phyloP scores from a whole-genome alignment of 1,140 invertebrate genomes.

The Helicorthomorpha holstii region DNA sequence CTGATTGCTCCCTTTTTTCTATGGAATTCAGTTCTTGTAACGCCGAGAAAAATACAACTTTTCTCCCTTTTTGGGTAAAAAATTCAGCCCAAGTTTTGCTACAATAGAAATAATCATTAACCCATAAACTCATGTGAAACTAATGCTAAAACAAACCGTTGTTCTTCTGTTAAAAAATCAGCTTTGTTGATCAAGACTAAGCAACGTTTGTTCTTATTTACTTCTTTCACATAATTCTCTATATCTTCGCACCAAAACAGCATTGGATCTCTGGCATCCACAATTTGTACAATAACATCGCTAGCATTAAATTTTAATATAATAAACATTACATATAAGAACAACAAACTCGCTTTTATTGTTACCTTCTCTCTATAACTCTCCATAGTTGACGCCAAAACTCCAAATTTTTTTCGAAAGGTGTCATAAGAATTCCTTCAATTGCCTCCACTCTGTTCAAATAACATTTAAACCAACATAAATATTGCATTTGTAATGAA shows the following conservation, averaged over 20 bases:
- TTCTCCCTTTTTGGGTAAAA: constrained; percentile 48
- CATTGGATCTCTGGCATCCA: constrained; percentile 92
- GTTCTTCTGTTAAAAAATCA: constrained; percentile 70
- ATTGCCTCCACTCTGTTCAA: constrained; percentile 46
- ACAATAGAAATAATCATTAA: neutral
- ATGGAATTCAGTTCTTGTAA: constrained; percentile 26
- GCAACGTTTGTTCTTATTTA: constrained; percentile 55
- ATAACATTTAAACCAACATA: constrained; percentile 1
- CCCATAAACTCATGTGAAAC: neutral
- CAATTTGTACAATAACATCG: constrained; percentile 86
- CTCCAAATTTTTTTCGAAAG: constrained; percentile 95
- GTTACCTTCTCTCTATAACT: constrained; percentile 70
- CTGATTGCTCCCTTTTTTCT: constrained; percentile 27
- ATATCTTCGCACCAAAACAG: constrained; percentile 87
- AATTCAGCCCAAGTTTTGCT: constrained; percentile 64
- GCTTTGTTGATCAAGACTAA: constrained; percentile 90
- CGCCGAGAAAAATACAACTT: constrained; percentile 72
- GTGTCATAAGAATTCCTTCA: constrained; percentile 69
- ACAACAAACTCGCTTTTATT: neutral
- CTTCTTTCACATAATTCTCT: constrained; percentile 81
- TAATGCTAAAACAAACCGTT: constrained; percentile 34
- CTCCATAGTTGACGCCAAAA: constrained; percentile 98
- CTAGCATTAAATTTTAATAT: constrained; percentile 28
- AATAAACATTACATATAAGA: too few relatives aligned
- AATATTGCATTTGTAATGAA: constrained; percentile 1